Evolutionary conservation across 2,113 vertebrate species (phyloP).

Genomic region (Cebidichthys violaceus): DNA sequence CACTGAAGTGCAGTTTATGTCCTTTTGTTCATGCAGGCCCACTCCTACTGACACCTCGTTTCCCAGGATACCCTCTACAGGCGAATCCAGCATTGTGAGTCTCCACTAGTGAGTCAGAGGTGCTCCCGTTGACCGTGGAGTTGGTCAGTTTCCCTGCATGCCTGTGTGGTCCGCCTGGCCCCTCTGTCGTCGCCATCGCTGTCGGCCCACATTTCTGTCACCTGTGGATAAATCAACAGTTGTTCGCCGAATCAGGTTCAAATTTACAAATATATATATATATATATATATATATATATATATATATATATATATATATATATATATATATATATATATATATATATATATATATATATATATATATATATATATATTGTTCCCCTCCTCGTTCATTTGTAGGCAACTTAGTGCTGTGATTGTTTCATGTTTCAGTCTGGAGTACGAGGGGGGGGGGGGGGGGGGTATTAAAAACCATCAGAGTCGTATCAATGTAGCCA

Average conservation of each 20-base stretch:
- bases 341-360: neutral
- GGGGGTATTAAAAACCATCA: no score
- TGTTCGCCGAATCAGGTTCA: constrained; percentile 55
- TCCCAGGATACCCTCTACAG: constrained; percentile 27
- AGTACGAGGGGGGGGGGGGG: no score
- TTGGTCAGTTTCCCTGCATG: constrained; percentile 60
- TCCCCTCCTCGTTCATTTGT: constrained; percentile 24
- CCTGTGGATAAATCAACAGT: constrained; percentile 78
- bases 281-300: no score
- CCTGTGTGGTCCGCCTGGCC: constrained; percentile 63
- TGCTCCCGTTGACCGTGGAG: constrained; percentile 80
- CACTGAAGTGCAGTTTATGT: constrained; percentile 43
- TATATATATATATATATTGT: no score
- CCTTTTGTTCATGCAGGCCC: constrained; percentile 31
- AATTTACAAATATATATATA: constrained; percentile 12
- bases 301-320: neutral
- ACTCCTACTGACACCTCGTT: constrained; percentile 34
- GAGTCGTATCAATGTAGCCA: neutral
- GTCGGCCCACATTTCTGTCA: constrained; percentile 65
- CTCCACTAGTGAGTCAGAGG: constrained; percentile 26
- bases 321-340: neutral
- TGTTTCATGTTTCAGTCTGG: constrained; percentile 53
- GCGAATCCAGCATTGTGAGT: constrained; percentile 31
- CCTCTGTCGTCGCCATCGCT: constrained; percentile 59
- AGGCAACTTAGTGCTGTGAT: constrained; percentile 14